phyloP scores from a whole-genome alignment of 2,888 invertebrate species.

The Cactoblastis cactorum region DNA sequence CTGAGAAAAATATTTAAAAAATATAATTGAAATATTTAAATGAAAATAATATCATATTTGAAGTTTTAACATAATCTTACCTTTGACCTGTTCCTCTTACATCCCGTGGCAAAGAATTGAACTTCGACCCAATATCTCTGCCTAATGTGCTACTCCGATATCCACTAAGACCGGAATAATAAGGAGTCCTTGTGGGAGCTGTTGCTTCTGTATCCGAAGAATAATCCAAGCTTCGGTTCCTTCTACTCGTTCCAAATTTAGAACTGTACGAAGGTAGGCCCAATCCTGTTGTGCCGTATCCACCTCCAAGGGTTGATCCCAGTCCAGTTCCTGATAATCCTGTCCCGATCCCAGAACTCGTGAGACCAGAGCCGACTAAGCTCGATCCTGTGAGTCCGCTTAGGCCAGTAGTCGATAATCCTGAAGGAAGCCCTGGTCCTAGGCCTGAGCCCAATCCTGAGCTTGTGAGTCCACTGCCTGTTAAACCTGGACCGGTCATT shows the following conservation, averaged over 20 bases:
- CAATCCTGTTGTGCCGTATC: conserved; percentile 64
- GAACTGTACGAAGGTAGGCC: conserved; percentile 66
- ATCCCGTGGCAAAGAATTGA: conserved; percentile 86
- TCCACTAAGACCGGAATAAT: conserved; percentile 82
- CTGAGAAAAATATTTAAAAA: conserved; percentile 29
- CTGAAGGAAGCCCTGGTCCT: conserved; percentile 57
- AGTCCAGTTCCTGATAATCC: conserved; percentile 60
- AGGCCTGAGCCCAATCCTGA: conserved; percentile 29
- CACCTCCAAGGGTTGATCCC: conserved; percentile 56
- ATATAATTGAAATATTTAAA: neutral
- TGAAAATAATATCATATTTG: neutral
- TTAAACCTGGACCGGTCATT: conserved; percentile 50
- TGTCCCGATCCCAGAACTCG: conserved; percentile 60
- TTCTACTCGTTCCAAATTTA: conserved; percentile 82
- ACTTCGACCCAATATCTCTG: conserved; percentile 82
- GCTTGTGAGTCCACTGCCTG: conserved; percentile 47
- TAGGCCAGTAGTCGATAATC: conserved; percentile 66
- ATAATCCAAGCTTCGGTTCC: conserved; percentile 91
- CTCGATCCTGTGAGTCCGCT: conserved; percentile 70
- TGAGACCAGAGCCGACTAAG: conserved; percentile 59
- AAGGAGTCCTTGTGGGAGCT: conserved; percentile 85
- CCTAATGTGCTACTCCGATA: conserved; percentile 74
- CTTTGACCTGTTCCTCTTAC: conserved; percentile 80
- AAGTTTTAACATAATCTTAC: conserved; percentile 40
- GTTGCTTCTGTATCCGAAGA: conserved; percentile 98